Conservation (phyloP, 2,113 vertebrate genomes). For the Natator depressus region DNA sequence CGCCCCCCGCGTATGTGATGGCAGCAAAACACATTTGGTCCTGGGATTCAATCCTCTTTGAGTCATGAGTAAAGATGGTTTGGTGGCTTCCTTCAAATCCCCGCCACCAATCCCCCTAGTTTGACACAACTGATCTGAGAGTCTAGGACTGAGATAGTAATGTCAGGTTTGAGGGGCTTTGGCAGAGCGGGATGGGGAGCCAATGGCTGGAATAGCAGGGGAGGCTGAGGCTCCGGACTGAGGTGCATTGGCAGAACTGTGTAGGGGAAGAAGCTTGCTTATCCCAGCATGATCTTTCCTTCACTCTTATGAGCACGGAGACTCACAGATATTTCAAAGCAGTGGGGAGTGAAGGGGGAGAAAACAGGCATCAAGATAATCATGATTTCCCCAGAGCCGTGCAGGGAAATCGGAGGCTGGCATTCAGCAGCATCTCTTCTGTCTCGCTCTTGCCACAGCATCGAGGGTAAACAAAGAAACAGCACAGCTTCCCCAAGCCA, state of each 20-base stretch:
- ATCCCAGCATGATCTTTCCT: not conserved
- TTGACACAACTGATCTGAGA: not conserved
- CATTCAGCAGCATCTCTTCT: constrained; percentile 39
- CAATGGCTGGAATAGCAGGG: not conserved
- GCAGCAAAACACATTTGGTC: not conserved
- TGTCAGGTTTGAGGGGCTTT: not conserved
- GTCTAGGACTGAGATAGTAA: not conserved
- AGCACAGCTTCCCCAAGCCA: not conserved
- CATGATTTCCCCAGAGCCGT: constrained; percentile 38
- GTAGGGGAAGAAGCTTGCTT: not conserved
- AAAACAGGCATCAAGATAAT: constrained; percentile 52
- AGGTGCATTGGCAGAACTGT: not conserved
- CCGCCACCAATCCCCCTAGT: not conserved
- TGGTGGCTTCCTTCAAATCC: not conserved
- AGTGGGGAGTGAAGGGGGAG: not conserved
- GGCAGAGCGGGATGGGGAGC: not conserved
- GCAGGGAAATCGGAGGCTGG: constrained; percentile 19
- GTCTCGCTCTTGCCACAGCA: not conserved
- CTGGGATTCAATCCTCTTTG: not conserved
- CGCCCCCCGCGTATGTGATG: not conserved
- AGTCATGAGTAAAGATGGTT: not conserved
- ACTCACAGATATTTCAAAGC: constrained; percentile 30
- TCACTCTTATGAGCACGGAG: not conserved
- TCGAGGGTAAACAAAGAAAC: not conserved
- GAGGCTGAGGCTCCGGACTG: not conserved